phyloP scores from a whole-genome alignment of 2,113 vertebrate species.

The Narcine bancroftii region DNA sequence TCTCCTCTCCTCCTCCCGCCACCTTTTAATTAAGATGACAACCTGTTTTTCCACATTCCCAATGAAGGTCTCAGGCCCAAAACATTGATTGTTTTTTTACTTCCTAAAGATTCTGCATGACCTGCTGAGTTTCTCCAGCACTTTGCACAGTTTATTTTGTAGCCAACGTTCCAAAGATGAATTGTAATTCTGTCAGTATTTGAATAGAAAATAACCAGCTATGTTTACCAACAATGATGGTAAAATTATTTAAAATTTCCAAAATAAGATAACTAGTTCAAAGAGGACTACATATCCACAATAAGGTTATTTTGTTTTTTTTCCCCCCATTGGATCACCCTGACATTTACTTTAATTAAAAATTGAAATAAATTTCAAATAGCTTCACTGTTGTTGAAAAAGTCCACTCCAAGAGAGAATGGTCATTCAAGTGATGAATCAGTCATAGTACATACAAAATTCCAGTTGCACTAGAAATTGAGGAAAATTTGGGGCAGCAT shows the following conservation, averaged over 20 bases:
- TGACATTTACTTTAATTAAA: not conserved
- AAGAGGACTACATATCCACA: not conserved
- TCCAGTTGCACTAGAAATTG: not conserved
- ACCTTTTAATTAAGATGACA: no score
- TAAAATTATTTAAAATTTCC: not conserved
- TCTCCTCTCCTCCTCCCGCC: no score
- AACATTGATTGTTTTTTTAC: no score
- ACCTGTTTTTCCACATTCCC: no score
- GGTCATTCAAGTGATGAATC: not conserved
- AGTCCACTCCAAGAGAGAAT: not conserved
- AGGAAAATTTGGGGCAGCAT: not conserved
- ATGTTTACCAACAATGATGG: not conserved
- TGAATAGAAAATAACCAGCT: no score
- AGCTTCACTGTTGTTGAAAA: not conserved
- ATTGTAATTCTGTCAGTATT: no score
- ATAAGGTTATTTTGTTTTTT: not conserved
- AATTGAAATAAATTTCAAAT: not conserved
- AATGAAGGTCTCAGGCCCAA: no score
- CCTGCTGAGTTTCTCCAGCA: no score
- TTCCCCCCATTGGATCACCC: not conserved
- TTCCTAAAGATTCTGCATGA: no score
- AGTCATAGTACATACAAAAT: not conserved
- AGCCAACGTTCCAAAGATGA: no score
- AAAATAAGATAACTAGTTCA: not conserved
- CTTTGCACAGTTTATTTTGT: no score